phyloP scores from a whole-genome alignment of 1,140 invertebrate species.

The Cepaea nemoralis region DNA sequence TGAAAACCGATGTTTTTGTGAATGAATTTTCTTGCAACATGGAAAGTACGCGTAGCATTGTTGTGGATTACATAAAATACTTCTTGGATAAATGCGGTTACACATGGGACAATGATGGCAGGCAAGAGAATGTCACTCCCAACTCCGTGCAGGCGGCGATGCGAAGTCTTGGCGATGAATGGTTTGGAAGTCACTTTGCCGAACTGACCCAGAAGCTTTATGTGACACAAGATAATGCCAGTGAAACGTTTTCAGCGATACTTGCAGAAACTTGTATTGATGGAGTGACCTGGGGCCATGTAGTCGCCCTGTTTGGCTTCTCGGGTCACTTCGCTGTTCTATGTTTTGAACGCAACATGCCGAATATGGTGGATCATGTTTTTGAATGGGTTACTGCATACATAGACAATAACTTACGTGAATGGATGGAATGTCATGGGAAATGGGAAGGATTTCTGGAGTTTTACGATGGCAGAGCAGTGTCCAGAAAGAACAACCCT shows the following conservation, averaged over 20 bases:
- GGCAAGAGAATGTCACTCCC: slow-evolving; percentile 34
- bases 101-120: slow-evolving; percentile 44
- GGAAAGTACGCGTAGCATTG: slow-evolving; percentile 46
- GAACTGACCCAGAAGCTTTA: slow-evolving; percentile 68
- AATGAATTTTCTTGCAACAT: slow-evolving; percentile 38
- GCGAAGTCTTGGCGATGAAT: slow-evolving; percentile 66
- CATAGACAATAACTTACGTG: slow-evolving; percentile 62
- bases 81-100: slow-evolving; percentile 41
- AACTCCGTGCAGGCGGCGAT: slow-evolving; percentile 49
- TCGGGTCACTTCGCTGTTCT: slow-evolving; percentile 69
- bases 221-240: slow-evolving; percentile 64
- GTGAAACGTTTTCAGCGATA: slow-evolving; percentile 69
- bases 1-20: neutral
- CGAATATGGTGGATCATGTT: slow-evolving; percentile 66
- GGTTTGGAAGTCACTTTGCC: slow-evolving; percentile 64
- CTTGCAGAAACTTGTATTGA: slow-evolving; percentile 72
- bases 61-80: slow-evolving; percentile 48
- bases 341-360: slow-evolving; percentile 62
- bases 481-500: neutral
- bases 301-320: slow-evolving; percentile 73
- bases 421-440: slow-evolving; percentile 70
- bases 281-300: slow-evolving; percentile 72
- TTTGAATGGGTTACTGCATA: slow-evolving; percentile 70
- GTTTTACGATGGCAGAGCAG: neutral
- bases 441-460: slow-evolving; percentile 60